These are phyloP conservation scores for Platyscapa corneri DNA, from an alignment of 1,140 invertebrate genomes.

Conservation along the genomic window DNA sequence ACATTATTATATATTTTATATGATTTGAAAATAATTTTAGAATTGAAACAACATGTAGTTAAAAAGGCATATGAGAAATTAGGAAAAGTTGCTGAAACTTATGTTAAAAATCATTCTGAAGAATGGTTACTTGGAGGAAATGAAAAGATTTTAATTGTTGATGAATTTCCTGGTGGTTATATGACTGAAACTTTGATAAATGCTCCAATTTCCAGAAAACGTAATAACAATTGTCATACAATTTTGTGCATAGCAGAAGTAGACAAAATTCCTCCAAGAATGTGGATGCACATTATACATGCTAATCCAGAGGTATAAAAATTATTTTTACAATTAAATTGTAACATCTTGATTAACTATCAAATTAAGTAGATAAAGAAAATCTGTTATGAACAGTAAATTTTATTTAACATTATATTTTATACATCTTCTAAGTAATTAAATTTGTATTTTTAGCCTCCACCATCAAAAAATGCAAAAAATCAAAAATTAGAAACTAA, in stretches of 20 bases:
- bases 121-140: slow-evolving; percentile 72
- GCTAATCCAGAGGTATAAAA: slow-evolving; percentile 64
- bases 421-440: background rate
- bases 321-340: background rate
- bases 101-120: slow-evolving; percentile 67
- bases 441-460: slow-evolving; percentile 56
- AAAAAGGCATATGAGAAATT: slow-evolving; percentile 72
- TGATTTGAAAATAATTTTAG: slow-evolving; percentile 59
- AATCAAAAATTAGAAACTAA: slow-evolving; percentile 47
- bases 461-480: slow-evolving; percentile 54
- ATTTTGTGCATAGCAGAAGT: slow-evolving; percentile 74
- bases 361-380: too few relatives aligned
- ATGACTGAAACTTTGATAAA: slow-evolving; percentile 66
- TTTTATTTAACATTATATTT: background rate
- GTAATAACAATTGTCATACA: slow-evolving; percentile 71
- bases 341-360: too few relatives aligned
- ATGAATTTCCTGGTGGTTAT: slow-evolving; percentile 74
- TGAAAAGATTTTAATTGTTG: slow-evolving; percentile 71
- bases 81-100: slow-evolving; percentile 67
- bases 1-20: background rate
- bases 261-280: slow-evolving; percentile 64
- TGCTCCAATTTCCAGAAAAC: slow-evolving; percentile 62
- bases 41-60: slow-evolving; percentile 71
- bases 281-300: slow-evolving; percentile 71
- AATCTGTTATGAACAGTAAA: too few relatives aligned